These are phyloP conservation scores for Telenomus remus DNA, from an alignment of 1,140 invertebrate species.

Conservation along the genomic window DNA sequence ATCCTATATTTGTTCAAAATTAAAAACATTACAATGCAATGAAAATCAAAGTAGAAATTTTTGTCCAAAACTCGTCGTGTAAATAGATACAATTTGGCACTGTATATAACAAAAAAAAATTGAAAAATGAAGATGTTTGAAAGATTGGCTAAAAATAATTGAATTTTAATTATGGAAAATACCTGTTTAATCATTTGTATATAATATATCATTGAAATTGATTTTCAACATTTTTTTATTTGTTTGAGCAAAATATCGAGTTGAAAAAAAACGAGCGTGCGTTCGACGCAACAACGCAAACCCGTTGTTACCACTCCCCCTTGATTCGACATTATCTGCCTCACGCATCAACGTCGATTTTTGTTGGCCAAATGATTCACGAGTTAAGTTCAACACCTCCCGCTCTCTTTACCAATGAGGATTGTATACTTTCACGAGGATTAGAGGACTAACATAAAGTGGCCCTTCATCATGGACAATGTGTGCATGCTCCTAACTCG, in stretches of 20 bases:
- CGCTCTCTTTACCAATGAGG: slow-evolving; percentile 34
- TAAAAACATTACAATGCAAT: slow-evolving; percentile 28
- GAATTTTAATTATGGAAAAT: slow-evolving; percentile 42
- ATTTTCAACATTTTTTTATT: slow-evolving; percentile 43
- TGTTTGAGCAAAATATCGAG: slow-evolving; percentile 8
- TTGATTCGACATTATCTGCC: slow-evolving; percentile 63
- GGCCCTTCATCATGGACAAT: slow-evolving; percentile 15
- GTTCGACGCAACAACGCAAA: slow-evolving; percentile 61
- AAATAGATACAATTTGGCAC: too few relatives aligned
- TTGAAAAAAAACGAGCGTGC: slow-evolving; percentile 32
- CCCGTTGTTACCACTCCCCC: slow-evolving; percentile 70
- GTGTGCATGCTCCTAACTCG: slow-evolving; percentile 14
- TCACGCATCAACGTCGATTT: slow-evolving; percentile 69
- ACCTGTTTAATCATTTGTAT: slow-evolving; percentile 41
- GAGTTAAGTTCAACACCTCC: slow-evolving; percentile 71
- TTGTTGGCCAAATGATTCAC: slow-evolving; percentile 69
- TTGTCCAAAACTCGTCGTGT: slow-evolving; percentile 32
- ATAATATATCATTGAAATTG: slow-evolving; percentile 40
- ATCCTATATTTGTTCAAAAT: slow-evolving; percentile 51
- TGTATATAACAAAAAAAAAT: too few relatives aligned
- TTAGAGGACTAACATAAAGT: slow-evolving; percentile 51
- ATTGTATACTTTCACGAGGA: slow-evolving; percentile 60
- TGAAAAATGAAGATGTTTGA: too few relatives aligned
- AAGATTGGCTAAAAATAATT: slow-evolving; percentile 4
- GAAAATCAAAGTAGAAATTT: slow-evolving; percentile 42